phyloP scores from a whole-genome alignment of 2,113 vertebrate species.

The Eulacestoma nigropectus region DNA sequence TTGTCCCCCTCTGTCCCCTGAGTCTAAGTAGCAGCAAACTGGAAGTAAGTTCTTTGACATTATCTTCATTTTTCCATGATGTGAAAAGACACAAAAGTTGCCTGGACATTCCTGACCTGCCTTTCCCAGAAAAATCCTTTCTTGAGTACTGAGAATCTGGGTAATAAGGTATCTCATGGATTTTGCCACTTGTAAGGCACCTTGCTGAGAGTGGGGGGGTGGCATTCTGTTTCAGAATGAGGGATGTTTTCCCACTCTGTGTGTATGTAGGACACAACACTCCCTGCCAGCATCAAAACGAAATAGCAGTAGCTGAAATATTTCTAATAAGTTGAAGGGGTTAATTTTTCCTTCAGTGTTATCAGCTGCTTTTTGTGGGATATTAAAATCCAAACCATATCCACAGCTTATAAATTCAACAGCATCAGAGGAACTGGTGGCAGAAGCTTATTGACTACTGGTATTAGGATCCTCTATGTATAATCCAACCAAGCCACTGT shows the following conservation, averaged over 20 bases:
- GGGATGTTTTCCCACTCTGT: neutral
- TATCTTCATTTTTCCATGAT: neutral
- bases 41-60: neutral
- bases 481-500: neutral
- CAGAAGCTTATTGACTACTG: neutral
- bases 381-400: neutral
- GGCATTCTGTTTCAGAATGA: neutral
- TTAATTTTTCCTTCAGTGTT: neutral
- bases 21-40: neutral
- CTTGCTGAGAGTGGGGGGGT: neutral
- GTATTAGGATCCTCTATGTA: neutral
- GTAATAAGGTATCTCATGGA: neutral
- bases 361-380: neutral
- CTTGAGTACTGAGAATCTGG: neutral
- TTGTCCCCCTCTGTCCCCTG: fast-evolving
- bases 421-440: neutral
- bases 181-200: neutral
- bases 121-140: neutral
- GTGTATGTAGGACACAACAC: neutral
- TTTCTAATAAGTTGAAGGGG: neutral
- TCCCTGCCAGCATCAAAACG: neutral
- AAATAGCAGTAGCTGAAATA: neutral
- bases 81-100: neutral
- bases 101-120: neutral
- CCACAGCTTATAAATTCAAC: neutral